A percentile compares a stretch with the other conserved stretches of the same genome.
These are phyloP conservation scores for Macropus fuliginosus DNA, from an alignment of 2,797 vertebrate species.

Conservation along the genomic window DNA sequence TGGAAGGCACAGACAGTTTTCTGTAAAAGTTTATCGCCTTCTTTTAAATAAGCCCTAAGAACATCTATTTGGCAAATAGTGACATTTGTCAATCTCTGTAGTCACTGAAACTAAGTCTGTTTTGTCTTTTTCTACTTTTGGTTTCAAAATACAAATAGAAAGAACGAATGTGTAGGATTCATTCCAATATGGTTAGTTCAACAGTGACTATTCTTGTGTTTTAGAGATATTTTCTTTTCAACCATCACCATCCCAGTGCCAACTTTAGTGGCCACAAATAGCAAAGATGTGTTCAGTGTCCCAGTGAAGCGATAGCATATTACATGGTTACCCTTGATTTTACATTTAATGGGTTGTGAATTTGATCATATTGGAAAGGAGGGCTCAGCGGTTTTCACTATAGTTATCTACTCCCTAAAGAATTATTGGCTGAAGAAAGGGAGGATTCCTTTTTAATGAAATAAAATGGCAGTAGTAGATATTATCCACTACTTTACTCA, in stretches of 20 bases:
- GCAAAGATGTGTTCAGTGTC: neutral
- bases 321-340: conserved; percentile 12
- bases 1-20: neutral
- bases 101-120: neutral
- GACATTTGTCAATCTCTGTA: neutral
- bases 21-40: conserved; percentile 15
- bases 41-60: conserved; percentile 20
- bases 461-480: neutral
- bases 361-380: conserved; percentile 16
- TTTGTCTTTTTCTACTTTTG: neutral
- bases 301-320: neutral
- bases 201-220: neutral
- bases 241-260: neutral
- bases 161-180: neutral
- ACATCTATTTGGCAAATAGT: neutral
- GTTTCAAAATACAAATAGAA: neutral
- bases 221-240: neutral
- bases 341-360: conserved; percentile 18
- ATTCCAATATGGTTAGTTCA: neutral
- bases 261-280: neutral
- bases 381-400: neutral
- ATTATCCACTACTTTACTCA: neutral
- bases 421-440: neutral
- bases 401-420: neutral
- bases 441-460: neutral